Percentiles rank a stretch among this genome's conserved stretches.
phyloP scores from a whole-genome alignment of 1,140 invertebrate genomes.

The Episyrphus balteatus region DNA sequence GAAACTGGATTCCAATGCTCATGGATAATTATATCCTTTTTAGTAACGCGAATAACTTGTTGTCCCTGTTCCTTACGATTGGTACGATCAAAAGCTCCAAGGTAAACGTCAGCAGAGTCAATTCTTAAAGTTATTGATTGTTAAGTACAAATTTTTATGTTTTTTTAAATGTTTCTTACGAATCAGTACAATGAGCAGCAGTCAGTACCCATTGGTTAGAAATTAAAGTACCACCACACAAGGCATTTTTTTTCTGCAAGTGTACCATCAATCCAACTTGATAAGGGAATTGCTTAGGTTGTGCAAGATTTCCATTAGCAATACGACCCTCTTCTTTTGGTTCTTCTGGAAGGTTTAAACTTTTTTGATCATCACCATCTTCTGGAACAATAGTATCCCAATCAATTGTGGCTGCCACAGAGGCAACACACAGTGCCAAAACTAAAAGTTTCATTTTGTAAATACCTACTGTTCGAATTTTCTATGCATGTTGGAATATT shows the following conservation, averaged over 20 bases:
- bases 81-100: constrained; percentile 22
- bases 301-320: constrained; percentile 19
- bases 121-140: background rate
- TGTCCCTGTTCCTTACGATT: constrained; percentile 15
- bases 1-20: constrained; percentile 4
- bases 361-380: too few species aligned
- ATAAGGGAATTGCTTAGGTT: constrained; percentile 18
- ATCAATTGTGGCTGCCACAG: too few species aligned
- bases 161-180: background rate
- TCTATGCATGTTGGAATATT: too few species aligned
- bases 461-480: too few species aligned
- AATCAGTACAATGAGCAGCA: constrained; percentile 41
- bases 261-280: constrained; percentile 18
- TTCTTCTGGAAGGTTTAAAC: too few species aligned
- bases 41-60: constrained; percentile 20
- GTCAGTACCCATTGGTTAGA: constrained; percentile 35
- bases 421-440: too few species aligned
- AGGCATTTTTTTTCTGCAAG: background rate
- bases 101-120: constrained; percentile 22
- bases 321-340: constrained; percentile 4
- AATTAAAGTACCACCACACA: constrained; percentile 42
- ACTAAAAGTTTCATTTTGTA: too few species aligned
- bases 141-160: background rate
- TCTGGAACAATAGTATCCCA: too few species aligned
- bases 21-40: constrained; percentile 16